Evolutionary conservation across 2,797 vertebrate genomes (phyloP), one percentile per base, ranked within the genome.

Genomic region (Pelodytes ibericus): DNA sequence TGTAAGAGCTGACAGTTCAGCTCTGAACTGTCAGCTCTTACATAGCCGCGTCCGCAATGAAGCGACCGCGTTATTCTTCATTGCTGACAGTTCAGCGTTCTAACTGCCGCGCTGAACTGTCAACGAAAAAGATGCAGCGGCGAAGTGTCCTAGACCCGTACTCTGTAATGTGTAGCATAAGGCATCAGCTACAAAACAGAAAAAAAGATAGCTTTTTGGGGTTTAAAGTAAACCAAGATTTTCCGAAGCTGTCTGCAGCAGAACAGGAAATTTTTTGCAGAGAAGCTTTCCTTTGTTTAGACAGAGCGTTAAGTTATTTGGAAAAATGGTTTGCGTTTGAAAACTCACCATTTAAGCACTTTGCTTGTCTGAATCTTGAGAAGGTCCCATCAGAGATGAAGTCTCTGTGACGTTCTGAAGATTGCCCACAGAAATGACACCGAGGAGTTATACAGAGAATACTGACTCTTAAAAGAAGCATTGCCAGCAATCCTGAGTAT

Each of bases 241-340:
- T 24, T 13, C 56, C 56, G 26, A 58, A 58, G 15, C 56, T 57
- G n/a, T n/a, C n/a, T n/a, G n/a, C n/a, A 58, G 56, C 24, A 26
- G 25, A 58, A 15, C 56, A n/a, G n/a, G n/a, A n/a, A n/a, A 58
- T 13, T 15, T 20, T 24, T 24, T 24, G 26, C 26, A 10, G n/a
- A n/a, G n/a, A n/a, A n/a, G n/a, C 26, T 24, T 24, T 58, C 24
- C 0, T 25, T 15, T 58, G 56, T 58, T 58, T 24, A 24, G 24
- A 58, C 56, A 11, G 22, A 1, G 22, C 56, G 15, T 58, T 58
- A 24, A 24, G n/a, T n/a, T n/a, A n/a, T n/a, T n/a, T n/a, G n/a
- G n/a, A n/a, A n/a, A n/a, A n/a, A n/a, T n/a, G n/a, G n/a, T n/a
- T n/a, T n/a, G n/a, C n/a, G n/a, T n/a, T n/a, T n/a, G n/a, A n/a